Evolutionary conservation across 2,888 invertebrate genomes (phyloP).

Genomic region (Tolmerus cingulatus): DNA sequence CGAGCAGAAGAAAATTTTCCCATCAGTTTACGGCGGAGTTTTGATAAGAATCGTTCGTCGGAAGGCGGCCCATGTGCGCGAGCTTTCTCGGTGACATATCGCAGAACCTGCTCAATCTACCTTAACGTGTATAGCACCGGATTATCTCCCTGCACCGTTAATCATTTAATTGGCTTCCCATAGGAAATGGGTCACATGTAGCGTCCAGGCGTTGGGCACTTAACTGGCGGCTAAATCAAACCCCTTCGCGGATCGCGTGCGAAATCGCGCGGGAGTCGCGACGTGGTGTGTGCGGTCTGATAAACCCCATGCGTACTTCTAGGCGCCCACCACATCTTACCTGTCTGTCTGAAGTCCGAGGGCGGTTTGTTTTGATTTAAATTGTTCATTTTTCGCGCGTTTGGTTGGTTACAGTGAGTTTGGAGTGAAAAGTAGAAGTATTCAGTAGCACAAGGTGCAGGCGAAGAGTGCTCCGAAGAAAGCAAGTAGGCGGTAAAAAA

Average conservation of each 20-base stretch:
- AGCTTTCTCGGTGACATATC: constrained; percentile 12
- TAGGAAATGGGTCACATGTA: constrained; percentile 25
- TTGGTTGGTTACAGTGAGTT: neutral
- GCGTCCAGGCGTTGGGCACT: neutral
- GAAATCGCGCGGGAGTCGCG: neutral
- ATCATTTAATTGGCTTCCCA: constrained; percentile 15
- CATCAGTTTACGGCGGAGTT: constrained; percentile 48
- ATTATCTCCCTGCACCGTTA: neutral
- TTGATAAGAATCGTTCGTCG: constrained; percentile 50
- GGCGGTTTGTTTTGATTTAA: constrained; percentile 22
- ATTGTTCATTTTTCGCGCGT: neutral
- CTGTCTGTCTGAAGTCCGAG: neutral
- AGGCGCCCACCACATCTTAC: neutral
- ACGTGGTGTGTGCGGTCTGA: neutral
- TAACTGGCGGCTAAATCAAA: neutral
- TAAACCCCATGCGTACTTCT: neutral
- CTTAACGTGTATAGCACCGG: neutral
- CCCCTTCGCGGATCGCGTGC: neutral
- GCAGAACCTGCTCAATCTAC: constrained; percentile 8
- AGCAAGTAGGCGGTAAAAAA: neutral
- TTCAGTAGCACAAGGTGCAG: neutral
- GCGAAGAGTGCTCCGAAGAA: neutral
- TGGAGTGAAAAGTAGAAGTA: neutral
- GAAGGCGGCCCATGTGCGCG: constrained; percentile 28
- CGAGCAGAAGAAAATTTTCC: neutral